Evolutionary conservation across 2,113 vertebrate species (phyloP), one percentile per base, ranked within the genome.

Genomic region (Channa maculata): DNA sequence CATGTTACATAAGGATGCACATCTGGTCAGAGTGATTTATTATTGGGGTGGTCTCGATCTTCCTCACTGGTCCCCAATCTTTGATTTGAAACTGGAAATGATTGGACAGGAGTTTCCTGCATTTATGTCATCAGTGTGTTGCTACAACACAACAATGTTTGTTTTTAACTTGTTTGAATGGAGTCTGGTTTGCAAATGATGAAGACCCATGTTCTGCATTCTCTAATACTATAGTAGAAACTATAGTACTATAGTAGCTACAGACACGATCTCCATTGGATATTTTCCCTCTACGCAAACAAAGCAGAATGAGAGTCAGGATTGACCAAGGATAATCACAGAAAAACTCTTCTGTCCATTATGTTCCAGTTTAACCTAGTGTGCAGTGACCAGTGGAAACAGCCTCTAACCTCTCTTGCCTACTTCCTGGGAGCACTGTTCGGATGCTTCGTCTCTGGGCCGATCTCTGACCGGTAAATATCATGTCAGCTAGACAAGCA

Each of bases 341-440:
- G 24, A 24, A 24, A 24, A 24, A 24, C 24, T 24, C 24, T 24
- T 24, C 24, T 66, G 38, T n/a, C 4, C 15, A 6, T 12, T 70
- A n/a, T 72, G 24, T 75, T 68, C 6, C 66, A 91, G 87, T 91
- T 91, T 41, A 58, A 77, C 59, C 83, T 91, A 65, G 87, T 91
- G 49, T 91, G 89, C 33, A 6, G 46, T 0, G 75, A 91, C 53
- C 45, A 83, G 48, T 91, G 83, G 89, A 89, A 86, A 58, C 65
- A 83, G 43, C 89, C 87, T 75, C 52, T 88, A 46, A 79, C 74
- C 15, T 85, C 85, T 11, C 14, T 88, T 0, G 3, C 55, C 15
- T 89, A 83, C 83, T 86, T 89, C 69, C 44, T 89, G n/a, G 89
- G 89, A 6, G 79, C 74, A 72, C 15, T 89, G 34, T 36, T 2